Base-by-base conservation (phyloP, 23 tunicate species). In the Ascidia mentula region DNA sequence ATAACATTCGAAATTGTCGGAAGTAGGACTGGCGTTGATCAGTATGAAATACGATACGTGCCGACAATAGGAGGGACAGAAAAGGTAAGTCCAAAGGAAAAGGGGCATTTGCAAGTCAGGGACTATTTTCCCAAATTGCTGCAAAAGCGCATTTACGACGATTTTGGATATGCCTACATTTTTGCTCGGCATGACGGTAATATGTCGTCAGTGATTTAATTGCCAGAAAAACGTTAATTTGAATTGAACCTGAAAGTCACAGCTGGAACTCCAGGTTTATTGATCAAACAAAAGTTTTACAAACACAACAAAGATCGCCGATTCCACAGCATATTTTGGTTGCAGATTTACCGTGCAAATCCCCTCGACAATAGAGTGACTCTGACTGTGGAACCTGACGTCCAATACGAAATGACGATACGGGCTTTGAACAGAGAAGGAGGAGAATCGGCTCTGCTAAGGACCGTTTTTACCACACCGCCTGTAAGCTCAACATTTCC, bases 351-450 rank as follows among this genome's bases (percentile, higher is more conserved):
- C 38, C 61, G 60, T 32, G 60, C 65, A 3, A 9, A 9, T 53
- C 65, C 65, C 28, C 28, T 20, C 24, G 65, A 53, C 7, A 28
- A 53, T 53, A 53, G 65, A 61, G 81, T 40, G 32, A 36, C 65
- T 5, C 59, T 84, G 38, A 38, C 61, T 18, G 59, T 86, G 38
- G 86, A 87, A 69, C 85, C 85, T 30, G 91, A 76, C 72, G 69
- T 76, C 12, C 85, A 75, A 40, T 87, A 87, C 45, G 61, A 74
- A 0, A 31, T 79, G 26, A 34, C 3, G 18, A 36, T 86, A 5
- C 36, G 18, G 0, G 84, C 84, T 2, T 82, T 86, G 6, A 79
- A 79, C 38, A 75, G 38, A 1, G 76, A 40, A 26, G 90, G 65
- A 53, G 65, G 90, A 1, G 34, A 31, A 28, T 82, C 86, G 1